Conservation (phyloP, 2,113 vertebrate species). For the Tiliqua scincoides region DNA sequence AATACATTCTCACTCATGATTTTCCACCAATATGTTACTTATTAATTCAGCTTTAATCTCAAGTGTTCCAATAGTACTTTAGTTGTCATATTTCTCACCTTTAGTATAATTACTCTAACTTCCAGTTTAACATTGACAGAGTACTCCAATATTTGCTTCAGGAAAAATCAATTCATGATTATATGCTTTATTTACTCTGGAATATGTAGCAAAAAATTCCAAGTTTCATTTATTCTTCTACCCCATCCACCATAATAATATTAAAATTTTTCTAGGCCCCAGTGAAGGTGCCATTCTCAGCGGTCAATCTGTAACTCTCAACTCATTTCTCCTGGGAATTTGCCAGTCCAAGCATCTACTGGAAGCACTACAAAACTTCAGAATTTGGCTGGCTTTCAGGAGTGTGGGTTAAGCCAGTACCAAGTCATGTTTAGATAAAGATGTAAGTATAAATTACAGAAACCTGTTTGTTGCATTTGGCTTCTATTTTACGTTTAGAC, state of each 20-base stretch:
- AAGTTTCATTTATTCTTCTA: background rate
- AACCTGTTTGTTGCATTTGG: background rate
- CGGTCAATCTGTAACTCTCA: background rate
- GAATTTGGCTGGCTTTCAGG: background rate
- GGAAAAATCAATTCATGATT: conserved; percentile 20
- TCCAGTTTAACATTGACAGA: conserved; percentile 45
- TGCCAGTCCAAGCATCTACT: conserved; percentile 5
- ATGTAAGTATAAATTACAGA: background rate
- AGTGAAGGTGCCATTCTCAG: background rate
- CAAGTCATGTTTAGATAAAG: background rate
- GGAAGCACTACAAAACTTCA: background rate
- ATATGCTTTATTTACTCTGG: conserved; percentile 17
- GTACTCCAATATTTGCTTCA: conserved; percentile 35
- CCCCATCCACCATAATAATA: background rate
- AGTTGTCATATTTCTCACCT: conserved; percentile 18
- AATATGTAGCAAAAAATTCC: background rate
- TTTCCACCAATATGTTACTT: conserved; percentile 18
- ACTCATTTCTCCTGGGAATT: background rate
- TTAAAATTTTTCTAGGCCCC: background rate
- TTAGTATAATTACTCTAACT: conserved; percentile 40
- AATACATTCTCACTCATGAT: background rate
- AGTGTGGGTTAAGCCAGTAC: background rate
- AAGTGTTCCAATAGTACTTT: conserved; percentile 28
- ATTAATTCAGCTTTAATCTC: conserved; percentile 30
- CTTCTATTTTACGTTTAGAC: background rate